Base-by-base conservation (phyloP, 1,140 invertebrate genomes). In the Lineus longissimus region DNA sequence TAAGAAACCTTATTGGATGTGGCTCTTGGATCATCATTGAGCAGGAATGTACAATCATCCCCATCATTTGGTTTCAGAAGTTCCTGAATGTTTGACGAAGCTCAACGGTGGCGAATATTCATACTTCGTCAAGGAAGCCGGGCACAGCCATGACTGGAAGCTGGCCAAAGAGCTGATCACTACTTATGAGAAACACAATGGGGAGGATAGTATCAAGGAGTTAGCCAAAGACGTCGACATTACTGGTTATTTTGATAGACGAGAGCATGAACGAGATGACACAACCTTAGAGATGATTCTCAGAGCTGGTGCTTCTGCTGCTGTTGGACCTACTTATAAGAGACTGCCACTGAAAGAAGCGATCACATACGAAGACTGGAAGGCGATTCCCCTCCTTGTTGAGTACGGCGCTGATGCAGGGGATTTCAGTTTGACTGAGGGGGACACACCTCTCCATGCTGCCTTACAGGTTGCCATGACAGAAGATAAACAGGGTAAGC, bases 401-500 rank as follows among this genome's bases (percentile, higher is more conserved):
- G 64, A 71, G 22, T 47, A 62, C 17, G 71, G 67, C 19, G 71
- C 69, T 9, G 58, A 70, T 51, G 68, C 71, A 15, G 23, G 45
- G 15, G 45, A 60, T 19, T 13, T 76, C 25, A 65, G 65, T 23
- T 45, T 76, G 2, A 65, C 62, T 19, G 13, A 31, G 0, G 70
- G 73, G n/a, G 71, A 75, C 41, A 75, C 75, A 54, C 73, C 75
- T 0, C 65, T 74, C 4, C 73, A 75, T 69, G 73, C 73, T 63
- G 73, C 75, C 11, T 15, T 72, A 17, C 55, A 47, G 2, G 67
- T 75, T 13, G 71, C 67, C 2, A 31, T 75, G 40, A 66, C 69
- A 43, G 71, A 69, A 61, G 69, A 75, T 17, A 73, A 69, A 72
- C n/a, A n/a, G n/a, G n/a, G n/a, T n/a, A n/a, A n/a, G n/a, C n/a